Conservation (phyloP, 2,888 invertebrate genomes). For the Parnassius mnemosyne region DNA sequence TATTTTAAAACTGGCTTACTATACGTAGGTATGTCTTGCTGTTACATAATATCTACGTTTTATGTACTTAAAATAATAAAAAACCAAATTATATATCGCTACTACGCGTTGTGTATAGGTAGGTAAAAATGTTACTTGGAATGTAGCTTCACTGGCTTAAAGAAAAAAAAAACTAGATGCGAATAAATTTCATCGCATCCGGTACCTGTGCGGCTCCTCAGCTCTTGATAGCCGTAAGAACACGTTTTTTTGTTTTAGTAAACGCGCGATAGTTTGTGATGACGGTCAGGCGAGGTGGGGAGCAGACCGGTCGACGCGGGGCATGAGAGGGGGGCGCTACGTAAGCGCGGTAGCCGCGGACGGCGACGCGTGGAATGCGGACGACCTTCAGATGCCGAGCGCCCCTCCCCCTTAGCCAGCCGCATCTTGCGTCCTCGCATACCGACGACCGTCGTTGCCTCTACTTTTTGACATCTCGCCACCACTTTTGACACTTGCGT, state of each 20-base stretch:
- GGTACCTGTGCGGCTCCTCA: conserved; percentile 74
- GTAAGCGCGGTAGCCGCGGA: conserved; percentile 81
- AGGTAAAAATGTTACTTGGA: conserved; percentile 54
- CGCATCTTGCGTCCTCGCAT: conserved; percentile 80
- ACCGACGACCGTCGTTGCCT: conserved; percentile 73
- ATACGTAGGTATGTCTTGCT: no score
- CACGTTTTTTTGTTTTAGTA: conserved; percentile 77
- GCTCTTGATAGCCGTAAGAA: conserved; percentile 74
- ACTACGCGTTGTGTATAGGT: no score
- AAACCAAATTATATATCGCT: no score
- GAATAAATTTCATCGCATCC: conserved; percentile 78
- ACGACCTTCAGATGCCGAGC: conserved; percentile 80
- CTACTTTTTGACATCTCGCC: conserved; percentile 74
- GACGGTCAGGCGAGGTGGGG: conserved; percentile 59
- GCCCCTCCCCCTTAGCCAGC: conserved; percentile 75
- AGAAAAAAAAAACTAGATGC: conserved; percentile 62
- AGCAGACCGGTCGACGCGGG: conserved; percentile 42
- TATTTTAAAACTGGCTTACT: no score
- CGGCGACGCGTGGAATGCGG: conserved; percentile 80
- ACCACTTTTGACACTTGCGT: conserved; percentile 72
- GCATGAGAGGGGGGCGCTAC: conserved; percentile 64
- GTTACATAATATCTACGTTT: no score
- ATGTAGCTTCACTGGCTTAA: conserved; percentile 64
- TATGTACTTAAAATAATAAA: no score
- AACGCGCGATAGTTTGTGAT: conserved; percentile 76